Conservation (phyloP, 2,797 vertebrate species). For the Peromyscus nudipes region DNA sequence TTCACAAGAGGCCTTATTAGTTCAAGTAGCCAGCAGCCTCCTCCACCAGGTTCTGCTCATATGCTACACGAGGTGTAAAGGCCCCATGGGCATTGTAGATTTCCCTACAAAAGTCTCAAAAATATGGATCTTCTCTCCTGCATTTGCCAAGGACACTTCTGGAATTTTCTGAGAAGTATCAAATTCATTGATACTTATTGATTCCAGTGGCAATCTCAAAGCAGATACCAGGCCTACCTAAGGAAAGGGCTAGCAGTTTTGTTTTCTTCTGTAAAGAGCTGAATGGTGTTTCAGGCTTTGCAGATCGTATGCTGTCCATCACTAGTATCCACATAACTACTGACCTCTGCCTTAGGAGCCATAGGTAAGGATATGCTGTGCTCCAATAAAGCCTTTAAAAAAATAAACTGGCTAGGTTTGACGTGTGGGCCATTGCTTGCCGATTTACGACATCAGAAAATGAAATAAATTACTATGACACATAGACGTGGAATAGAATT, state of each 20-base stretch:
- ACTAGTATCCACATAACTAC: background rate
- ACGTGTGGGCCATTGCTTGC: background rate
- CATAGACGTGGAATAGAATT: background rate
- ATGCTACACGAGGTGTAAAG: background rate
- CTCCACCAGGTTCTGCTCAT: background rate
- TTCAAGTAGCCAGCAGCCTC: background rate
- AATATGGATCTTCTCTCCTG: background rate
- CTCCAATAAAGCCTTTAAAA: background rate
- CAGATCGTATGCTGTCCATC: background rate
- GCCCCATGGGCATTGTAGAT: background rate
- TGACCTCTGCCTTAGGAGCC: background rate
- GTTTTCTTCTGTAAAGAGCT: background rate
- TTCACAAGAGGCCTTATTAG: background rate
- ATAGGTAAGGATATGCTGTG: too few species aligned
- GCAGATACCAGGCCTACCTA: background rate
- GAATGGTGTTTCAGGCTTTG: background rate
- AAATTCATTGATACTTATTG: background rate
- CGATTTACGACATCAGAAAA: background rate
- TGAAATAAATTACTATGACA: background rate
- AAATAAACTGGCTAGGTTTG: background rate
- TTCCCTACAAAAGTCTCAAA: slow-evolving; percentile 11
- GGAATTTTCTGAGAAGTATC: background rate
- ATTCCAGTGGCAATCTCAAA: slow-evolving; percentile 44
- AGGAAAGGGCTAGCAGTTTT: background rate
- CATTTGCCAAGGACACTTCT: slow-evolving; percentile 28